Percentiles rank a stretch among this genome's conserved stretches.
Evolutionary conservation across 1,140 invertebrate species (phyloP).

Genomic region (Cotesia glomerata): DNA sequence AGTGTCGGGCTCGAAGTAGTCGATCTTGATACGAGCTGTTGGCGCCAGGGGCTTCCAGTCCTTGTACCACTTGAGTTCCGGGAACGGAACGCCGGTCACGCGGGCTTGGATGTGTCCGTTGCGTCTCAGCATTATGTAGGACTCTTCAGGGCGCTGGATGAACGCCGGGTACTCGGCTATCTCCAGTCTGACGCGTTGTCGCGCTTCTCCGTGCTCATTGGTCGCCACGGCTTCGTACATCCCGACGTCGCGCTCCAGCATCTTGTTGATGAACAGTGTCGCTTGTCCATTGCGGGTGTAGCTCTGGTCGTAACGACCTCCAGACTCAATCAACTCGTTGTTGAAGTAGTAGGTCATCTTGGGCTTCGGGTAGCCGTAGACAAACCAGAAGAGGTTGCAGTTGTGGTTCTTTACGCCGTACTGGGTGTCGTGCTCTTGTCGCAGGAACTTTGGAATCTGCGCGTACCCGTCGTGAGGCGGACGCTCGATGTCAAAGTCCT

Average conservation of each 20-base stretch:
- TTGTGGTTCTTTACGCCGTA: slow-evolving; percentile 90
- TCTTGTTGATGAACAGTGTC: slow-evolving; percentile 85
- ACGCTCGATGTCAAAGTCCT: slow-evolving; percentile 87
- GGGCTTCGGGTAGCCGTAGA: slow-evolving; percentile 92
- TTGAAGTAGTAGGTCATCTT: slow-evolving; percentile 89
- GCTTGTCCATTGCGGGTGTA: slow-evolving; percentile 90
- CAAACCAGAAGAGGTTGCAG: slow-evolving; percentile 87
- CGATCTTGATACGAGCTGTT: slow-evolving; percentile 83
- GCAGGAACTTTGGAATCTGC: slow-evolving; percentile 81
- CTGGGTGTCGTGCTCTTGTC: slow-evolving; percentile 82
- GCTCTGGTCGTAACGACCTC: slow-evolving; percentile 81
- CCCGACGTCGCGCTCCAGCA: slow-evolving; percentile 90
- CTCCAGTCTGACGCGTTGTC: slow-evolving; percentile 82
- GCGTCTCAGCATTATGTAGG: slow-evolving; percentile 75
- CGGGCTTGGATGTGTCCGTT: slow-evolving; percentile 81
- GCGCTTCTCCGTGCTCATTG: slow-evolving; percentile 90
- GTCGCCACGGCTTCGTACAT: slow-evolving; percentile 90
- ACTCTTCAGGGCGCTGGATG: slow-evolving; percentile 83
- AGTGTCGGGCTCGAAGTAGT: slow-evolving; percentile 83
- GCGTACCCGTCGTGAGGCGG: slow-evolving; percentile 83
- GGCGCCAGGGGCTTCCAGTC: slow-evolving; percentile 90
- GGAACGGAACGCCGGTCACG: slow-evolving; percentile 88
- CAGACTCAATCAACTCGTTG: slow-evolving; percentile 80
- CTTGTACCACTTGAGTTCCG: slow-evolving; percentile 97
- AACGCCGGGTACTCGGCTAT: slow-evolving; percentile 93